phyloP scores from a whole-genome alignment of 2,888 invertebrate genomes.

The Augochlorella aurata region DNA sequence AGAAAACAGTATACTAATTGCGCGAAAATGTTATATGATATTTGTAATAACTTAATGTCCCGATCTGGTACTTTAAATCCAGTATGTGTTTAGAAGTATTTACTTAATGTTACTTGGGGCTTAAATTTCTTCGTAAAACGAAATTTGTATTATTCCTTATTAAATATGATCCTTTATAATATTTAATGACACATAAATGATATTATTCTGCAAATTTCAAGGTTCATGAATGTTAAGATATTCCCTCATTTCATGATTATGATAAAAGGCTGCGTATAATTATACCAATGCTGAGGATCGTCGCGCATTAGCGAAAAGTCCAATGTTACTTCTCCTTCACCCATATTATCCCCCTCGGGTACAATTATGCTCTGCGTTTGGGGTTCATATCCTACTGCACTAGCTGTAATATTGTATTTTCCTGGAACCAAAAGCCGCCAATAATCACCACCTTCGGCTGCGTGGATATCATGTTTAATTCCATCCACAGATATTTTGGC shows the following conservation, averaged over 20 bases:
- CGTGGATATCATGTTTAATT: slow-evolving; percentile 87
- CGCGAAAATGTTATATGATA: not conserved
- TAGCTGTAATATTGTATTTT: slow-evolving; percentile 89
- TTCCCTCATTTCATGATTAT: slow-evolving; percentile 2
- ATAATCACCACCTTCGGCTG: slow-evolving; percentile 92
- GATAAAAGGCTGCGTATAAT: slow-evolving; percentile 14
- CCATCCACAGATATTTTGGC: slow-evolving; percentile 90
- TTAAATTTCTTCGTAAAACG: slow-evolving; percentile 44
- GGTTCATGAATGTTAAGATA: slow-evolving; percentile 24
- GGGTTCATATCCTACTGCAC: slow-evolving; percentile 87
- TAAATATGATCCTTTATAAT: slow-evolving; percentile 36
- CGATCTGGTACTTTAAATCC: not conserved
- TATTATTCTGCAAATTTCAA: slow-evolving; percentile 47
- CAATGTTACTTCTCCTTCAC: slow-evolving; percentile 79
- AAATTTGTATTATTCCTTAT: slow-evolving; percentile 40
- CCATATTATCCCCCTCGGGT: slow-evolving; percentile 75
- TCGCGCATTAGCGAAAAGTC: slow-evolving; percentile 92
- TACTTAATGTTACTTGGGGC: slow-evolving; percentile 56
- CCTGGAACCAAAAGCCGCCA: slow-evolving; percentile 96
- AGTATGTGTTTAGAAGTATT: slow-evolving; percentile 38
- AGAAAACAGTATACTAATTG: slow-evolving; percentile 3
- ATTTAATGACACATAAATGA: slow-evolving; percentile 31
- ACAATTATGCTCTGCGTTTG: slow-evolving; percentile 86
- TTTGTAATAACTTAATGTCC: slow-evolving; percentile 2
- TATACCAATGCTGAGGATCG: slow-evolving; percentile 90